phyloP scores from a whole-genome alignment of 2,888 invertebrate species.

The Orthosia gracilis region DNA sequence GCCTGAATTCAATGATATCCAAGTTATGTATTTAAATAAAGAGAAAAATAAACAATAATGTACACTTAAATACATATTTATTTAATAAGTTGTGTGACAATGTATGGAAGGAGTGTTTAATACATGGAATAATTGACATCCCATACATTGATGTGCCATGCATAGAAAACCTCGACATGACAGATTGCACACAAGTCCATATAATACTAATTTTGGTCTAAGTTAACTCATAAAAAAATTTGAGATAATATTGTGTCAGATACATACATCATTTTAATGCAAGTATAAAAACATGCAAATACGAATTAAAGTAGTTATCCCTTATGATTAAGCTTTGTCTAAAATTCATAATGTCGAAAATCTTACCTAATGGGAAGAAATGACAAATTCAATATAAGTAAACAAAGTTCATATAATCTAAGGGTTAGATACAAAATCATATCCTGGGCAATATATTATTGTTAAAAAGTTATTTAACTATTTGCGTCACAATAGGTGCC shows the following conservation, averaged over 20 bases:
- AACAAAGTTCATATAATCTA: constrained; percentile 51
- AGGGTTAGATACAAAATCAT: constrained; percentile 56
- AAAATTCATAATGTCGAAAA: constrained; percentile 48
- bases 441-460: constrained; percentile 49
- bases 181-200: constrained; percentile 60
- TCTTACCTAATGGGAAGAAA: constrained; percentile 50
- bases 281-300: constrained; percentile 40
- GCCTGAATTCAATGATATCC: constrained; percentile 33
- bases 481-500: constrained; percentile 64
- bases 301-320: constrained; percentile 48
- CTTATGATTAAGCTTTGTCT: constrained; percentile 62
- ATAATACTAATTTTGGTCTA: constrained; percentile 78
- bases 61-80: constrained; percentile 68
- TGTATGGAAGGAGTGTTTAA: constrained; percentile 76
- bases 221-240: constrained; percentile 59
- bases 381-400: constrained; percentile 54
- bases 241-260: constrained; percentile 46
- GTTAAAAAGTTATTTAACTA: constrained; percentile 57
- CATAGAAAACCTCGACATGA: constrained; percentile 48
- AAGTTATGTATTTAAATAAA: constrained; percentile 34
- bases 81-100: constrained; percentile 74
- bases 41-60: constrained; percentile 57
- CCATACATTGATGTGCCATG: constrained; percentile 78
- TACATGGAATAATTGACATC: constrained; percentile 71
- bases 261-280: constrained; percentile 40